Evolutionary conservation across 2,113 vertebrate genomes (phyloP), one percentile per base, ranked within the genome.

Genomic region (Tapirus terrestris): DNA sequence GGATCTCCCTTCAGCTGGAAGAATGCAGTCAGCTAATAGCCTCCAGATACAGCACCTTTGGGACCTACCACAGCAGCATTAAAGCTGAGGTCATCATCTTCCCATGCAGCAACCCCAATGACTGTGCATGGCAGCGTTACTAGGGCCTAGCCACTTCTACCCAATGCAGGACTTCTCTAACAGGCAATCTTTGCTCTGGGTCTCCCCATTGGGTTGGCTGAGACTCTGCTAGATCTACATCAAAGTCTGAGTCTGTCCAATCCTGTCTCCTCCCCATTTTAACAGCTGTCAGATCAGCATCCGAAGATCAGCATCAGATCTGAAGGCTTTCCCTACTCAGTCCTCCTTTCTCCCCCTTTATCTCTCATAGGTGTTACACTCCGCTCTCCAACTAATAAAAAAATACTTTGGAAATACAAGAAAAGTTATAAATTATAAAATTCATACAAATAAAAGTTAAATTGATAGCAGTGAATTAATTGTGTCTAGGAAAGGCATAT

Each of bases 401-500:
- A 89, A 92, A 82, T 21, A 75, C 51, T 96, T 68, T n/a, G 36
- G 61, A 93, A 94, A 77, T 83, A 87, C 2, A 61, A 68, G 27
- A 48, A 72, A 82, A 97, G 25, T 65, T 75, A 76, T 18, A 88
- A 16, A 70, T 70, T 81, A 43, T 70, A 91, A 96, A 96, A 92
- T 68, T 77, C 63, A 67, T 29, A 77, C 8, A 93, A 97, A 29
- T 79, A 82, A 97, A 97, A 90, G 68, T 76, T 79, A 96, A 91
- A 85, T 39, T 68, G 10, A 70, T 68, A 91, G 21, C 31, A 31
- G 9, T 67, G 27, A 88, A 91, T 72, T 76, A 68, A 94, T 25
- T 85, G 36, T 85, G 17, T 70, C 65, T 84, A 90, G 61, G 9
- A 85, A 95, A 73, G 53, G 20, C 48, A 84, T 60, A 96, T 89